Conservation (phyloP, 2,113 vertebrate species). For the Oryzias melastigma region DNA sequence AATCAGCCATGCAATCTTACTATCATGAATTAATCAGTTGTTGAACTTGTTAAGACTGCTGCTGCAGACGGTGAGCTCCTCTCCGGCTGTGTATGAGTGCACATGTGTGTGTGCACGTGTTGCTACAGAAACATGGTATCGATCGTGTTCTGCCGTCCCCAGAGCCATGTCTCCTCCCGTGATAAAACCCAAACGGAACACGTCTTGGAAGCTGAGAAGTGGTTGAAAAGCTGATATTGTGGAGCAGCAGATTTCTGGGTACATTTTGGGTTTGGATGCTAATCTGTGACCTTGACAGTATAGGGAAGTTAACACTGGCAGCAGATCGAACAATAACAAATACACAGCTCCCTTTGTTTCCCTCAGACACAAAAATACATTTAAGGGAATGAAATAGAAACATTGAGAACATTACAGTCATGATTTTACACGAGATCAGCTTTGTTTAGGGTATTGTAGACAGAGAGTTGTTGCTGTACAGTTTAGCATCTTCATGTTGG, state of each 20-base stretch:
- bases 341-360: too few species aligned
- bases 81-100: not conserved
- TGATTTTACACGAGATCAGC: not conserved
- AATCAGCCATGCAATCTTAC: constrained; percentile 2
- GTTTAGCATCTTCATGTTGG: constrained; percentile 59
- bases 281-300: constrained; percentile 6
- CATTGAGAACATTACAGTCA: too few species aligned
- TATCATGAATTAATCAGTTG: constrained; percentile 22
- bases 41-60: constrained; percentile 42
- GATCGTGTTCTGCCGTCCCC: constrained; percentile 1
- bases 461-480: constrained; percentile 48
- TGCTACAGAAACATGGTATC: constrained; percentile 46
- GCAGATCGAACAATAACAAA: too few species aligned
- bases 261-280: too few species aligned
- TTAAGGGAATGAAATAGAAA: too few species aligned
- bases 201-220: too few species aligned
- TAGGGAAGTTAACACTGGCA: constrained; percentile 11
- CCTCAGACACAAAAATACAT: too few species aligned
- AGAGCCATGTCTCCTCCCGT: constrained; percentile 16
- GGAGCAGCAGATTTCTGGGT: constrained; percentile 20
- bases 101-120: constrained; percentile 14
- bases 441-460: constrained; percentile 42
- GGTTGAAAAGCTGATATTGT: constrained; percentile 2
- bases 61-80: not conserved
- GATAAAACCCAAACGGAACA: too few species aligned